Base-by-base conservation (phyloP, 1,140 invertebrate species). In the Hestina assimilis region DNA sequence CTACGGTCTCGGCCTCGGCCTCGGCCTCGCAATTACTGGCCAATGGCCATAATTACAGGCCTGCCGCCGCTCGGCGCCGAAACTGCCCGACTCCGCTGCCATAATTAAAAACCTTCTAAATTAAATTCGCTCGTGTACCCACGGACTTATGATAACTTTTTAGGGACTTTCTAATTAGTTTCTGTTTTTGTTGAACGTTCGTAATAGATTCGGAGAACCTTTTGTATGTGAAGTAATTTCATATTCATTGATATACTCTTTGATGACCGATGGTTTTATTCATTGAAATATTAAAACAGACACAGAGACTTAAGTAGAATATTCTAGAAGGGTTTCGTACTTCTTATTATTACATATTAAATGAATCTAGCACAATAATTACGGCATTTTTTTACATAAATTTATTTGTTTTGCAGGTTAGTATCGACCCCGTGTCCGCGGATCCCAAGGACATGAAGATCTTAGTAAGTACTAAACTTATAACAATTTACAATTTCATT, bases 81-180 rank as follows among this genome's bases (percentile, higher is more conserved):
- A 83, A 82, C 81, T 75, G 69, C 66, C 74, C 75, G 74, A 63
- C 71, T 71, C 63, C 51, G 64, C 81, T 65, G 77, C 70, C 77
- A 75, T 87, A 87, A 87, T 87, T 87, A 87, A 87, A 87, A 87
- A 84, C 73, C 79, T 72, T 87, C 82, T 74, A 83, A 87, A 87
- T 87, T 85, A 85, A 87, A 87, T 87, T 87, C 79, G 84, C 84
- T 84, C 74, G 79, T 85, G 74, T 85, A 74, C 60, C 65, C 65
- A 67, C 73, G 73, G 75, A 74, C 76, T 87, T 87, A 84, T 82
- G 79, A 83, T 83, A 80, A 80, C 82, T 83, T 87, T 87, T 85
- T 83, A 81, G 70, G 71, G 66, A 69, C 80, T 85, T 83, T 87
- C 83, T 87, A 83, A 85, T 87, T 83, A 84, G 76, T 83, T 87